Evolutionary conservation across 2,888 invertebrate species (phyloP).

Genomic region (Callosobruchus maculatus): DNA sequence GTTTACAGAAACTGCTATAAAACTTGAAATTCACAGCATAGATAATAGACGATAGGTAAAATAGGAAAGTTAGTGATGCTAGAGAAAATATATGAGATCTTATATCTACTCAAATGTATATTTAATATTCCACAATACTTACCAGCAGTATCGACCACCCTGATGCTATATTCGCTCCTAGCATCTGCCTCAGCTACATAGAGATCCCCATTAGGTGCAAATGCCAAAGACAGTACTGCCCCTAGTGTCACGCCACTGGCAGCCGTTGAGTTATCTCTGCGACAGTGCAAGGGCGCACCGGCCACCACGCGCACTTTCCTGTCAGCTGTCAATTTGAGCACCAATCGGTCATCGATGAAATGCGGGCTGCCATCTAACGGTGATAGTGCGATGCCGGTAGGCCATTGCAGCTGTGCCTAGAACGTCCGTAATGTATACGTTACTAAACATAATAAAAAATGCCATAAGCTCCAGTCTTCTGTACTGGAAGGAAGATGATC

Average conservation of each 20-base stretch:
- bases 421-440: conserved; percentile 10
- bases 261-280: conserved; percentile 45
- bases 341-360: conserved; percentile 92
- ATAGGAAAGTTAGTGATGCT: too few relatives aligned
- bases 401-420: conserved; percentile 91
- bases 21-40: too few relatives aligned
- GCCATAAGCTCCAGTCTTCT: too few relatives aligned
- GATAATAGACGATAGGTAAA: too few relatives aligned
- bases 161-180: conserved; percentile 75
- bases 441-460: too few relatives aligned
- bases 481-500: too few relatives aligned
- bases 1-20: too few relatives aligned
- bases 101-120: too few relatives aligned
- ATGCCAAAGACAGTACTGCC: conserved; percentile 83
- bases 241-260: conserved; percentile 54
- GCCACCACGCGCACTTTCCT: conserved; percentile 81
- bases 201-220: conserved; percentile 86
- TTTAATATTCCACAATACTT: not conserved
- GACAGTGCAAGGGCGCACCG: conserved; percentile 91
- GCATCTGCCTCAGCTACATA: conserved; percentile 94
- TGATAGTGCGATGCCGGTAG: conserved; percentile 91
- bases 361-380: conserved; percentile 92
- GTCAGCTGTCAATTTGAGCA: conserved; percentile 86
- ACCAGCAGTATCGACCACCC: conserved; percentile 84
- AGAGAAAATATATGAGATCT: too few relatives aligned